Evolutionary conservation across 1,140 invertebrate genomes (phyloP).

Genomic region (Lucilia sericata): DNA sequence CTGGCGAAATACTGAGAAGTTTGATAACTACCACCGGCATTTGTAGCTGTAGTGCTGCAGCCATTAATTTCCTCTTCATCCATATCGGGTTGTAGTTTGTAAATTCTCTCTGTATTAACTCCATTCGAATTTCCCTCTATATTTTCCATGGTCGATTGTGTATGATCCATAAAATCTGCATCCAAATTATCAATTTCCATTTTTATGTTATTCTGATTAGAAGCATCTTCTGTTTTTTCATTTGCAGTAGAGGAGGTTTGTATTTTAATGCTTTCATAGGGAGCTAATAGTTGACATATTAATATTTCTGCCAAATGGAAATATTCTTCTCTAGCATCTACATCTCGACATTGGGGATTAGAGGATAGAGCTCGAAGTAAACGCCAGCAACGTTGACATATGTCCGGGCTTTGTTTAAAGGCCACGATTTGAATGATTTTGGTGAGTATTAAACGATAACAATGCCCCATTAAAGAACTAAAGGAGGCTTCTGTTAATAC

Average conservation of each 20-base stretch:
- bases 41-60: neutral
- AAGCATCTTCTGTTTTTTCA: conserved; percentile 22
- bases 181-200: conserved; percentile 55
- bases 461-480: conserved; percentile 60
- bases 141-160: conserved; percentile 4
- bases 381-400: conserved; percentile 60
- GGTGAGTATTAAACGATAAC: conserved; percentile 57
- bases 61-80: conserved; percentile 44
- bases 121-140: neutral
- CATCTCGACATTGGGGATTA: conserved; percentile 57
- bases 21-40: neutral
- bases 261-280: conserved; percentile 61
- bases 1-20: conserved; percentile 58
- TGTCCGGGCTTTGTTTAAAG: conserved; percentile 57
- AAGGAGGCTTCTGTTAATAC: conserved; percentile 55
- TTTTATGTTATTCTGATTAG: conserved; percentile 47
- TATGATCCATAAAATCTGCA: conserved; percentile 43
- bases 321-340: conserved; percentile 56
- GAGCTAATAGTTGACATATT: conserved; percentile 61
- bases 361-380: conserved; percentile 57
- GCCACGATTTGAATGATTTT: conserved; percentile 62
- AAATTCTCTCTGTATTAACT: conserved; percentile 29
- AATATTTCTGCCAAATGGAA: conserved; percentile 64
- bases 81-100: conserved; percentile 53
- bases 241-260: neutral